phyloP scores from a whole-genome alignment of 2,888 invertebrate species.

The Ganaspis brasiliensis region DNA sequence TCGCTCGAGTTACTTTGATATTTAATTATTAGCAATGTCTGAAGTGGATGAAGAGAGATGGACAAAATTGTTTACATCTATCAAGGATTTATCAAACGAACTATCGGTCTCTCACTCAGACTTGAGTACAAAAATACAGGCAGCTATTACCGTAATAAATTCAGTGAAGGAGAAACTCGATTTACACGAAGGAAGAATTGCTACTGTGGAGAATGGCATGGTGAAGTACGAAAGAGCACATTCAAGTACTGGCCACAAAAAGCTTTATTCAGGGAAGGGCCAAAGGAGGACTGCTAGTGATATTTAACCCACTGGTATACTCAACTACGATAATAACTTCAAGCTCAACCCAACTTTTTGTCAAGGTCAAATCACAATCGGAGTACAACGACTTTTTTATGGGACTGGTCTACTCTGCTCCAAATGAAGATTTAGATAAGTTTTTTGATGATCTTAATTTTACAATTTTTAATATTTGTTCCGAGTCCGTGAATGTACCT shows the following conservation, averaged over 20 bases:
- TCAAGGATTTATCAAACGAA: too few relatives aligned
- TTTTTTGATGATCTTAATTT: neutral
- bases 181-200: constrained; percentile 32
- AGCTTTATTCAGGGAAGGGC: neutral
- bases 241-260: neutral
- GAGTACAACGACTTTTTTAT: neutral
- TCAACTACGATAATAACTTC: neutral
- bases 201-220: neutral
- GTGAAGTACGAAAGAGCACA: neutral
- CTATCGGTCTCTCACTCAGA: neutral
- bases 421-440: neutral
- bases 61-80: too few relatives aligned
- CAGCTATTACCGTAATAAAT: neutral
- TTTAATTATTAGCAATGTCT: too few relatives aligned
- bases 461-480: neutral
- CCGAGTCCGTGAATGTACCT: neutral
- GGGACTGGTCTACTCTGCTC: neutral
- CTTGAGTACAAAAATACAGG: neutral
- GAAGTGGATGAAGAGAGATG: too few relatives aligned
- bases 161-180: neutral
- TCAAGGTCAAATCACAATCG: neutral
- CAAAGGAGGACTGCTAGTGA: neutral
- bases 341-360: neutral
- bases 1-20: too few relatives aligned
- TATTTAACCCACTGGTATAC: neutral